phyloP scores from a whole-genome alignment of 2,113 vertebrate genomes.

The Thryonomys swinderianus region DNA sequence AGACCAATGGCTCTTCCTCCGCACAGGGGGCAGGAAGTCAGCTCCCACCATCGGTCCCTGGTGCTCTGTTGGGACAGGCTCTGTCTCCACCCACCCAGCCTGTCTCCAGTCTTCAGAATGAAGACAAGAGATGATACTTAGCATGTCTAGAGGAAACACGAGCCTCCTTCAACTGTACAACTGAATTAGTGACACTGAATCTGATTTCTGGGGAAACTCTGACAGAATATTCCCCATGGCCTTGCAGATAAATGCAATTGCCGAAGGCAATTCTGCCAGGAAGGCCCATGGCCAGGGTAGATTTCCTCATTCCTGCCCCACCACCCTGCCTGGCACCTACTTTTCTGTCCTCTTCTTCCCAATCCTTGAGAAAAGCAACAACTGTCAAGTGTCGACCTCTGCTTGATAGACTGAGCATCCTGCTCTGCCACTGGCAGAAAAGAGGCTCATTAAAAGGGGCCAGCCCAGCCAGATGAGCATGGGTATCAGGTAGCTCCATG shows the following conservation, averaged over 20 bases:
- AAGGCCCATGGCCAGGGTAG: constrained; percentile 53
- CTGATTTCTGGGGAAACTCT: constrained; percentile 52
- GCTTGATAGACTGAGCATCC: background rate
- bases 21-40: rapidly evolving
- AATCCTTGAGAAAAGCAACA: background rate
- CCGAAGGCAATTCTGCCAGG: background rate
- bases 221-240: constrained; percentile 53
- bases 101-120: constrained; percentile 43
- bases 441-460: constrained; percentile 1
- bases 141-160: background rate
- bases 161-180: constrained; percentile 59
- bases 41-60: background rate
- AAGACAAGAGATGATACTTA: background rate
- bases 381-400: background rate
- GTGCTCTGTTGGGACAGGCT: background rate
- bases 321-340: background rate
- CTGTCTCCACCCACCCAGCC: background rate
- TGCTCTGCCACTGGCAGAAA: background rate
- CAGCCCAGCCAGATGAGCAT: constrained; percentile 35
- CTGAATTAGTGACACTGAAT: constrained; percentile 58
- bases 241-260: background rate
- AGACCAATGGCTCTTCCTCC: no score
- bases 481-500: constrained; percentile 60
- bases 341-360: background rate
- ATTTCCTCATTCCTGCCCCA: background rate